Evolutionary conservation across 1,140 invertebrate genomes (phyloP), one percentile per base, ranked within the genome.

Genomic region (Hormaphis cornu): DNA sequence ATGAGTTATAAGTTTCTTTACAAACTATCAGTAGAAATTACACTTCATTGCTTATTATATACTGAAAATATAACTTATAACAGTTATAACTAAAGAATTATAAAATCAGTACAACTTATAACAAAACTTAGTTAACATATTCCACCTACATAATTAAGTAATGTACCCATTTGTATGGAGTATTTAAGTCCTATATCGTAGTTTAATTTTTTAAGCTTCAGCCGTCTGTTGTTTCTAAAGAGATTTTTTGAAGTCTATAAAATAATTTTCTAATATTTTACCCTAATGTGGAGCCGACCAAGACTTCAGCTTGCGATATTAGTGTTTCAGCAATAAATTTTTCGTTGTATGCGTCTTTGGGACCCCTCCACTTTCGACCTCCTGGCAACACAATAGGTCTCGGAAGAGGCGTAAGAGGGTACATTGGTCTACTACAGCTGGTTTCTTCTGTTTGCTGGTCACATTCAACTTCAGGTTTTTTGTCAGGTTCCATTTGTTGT

Each of bases 341-440:
- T 70, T 91, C 89, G 73, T 87, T 85, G 78, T 87, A 88, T 70
- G 87, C 88, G 77, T 90, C 88, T 76, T 86, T 85, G 3, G 87
- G 86, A 73, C 83, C 82, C 72, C 83, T 83, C 88, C 88, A 90
- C 75, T 83, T 83, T 46, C 87, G 81, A 12, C 87, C 88, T 44
- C 85, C 86, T 4, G 85, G 85, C 37, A 87, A 78, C 33, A 86
- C 80, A 26, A 87, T 74, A 6, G 85, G 83, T 48, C 84, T 78
- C 37, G 81, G 78, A 59, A 78, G 77, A 8, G 83, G 83, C 22
- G 77, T 78, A 10, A 82, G 76, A 14, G 82, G 82, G 72, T 83
- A 84, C 53, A 76, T 77, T 26, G 81, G 81, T 71, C 80, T 79
- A 14, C 80, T 73, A 22, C 30, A 22, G 3, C 61, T 69, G 1